Base-by-base conservation (phyloP, 1,140 invertebrate genomes). In the Papilio machaon region DNA sequence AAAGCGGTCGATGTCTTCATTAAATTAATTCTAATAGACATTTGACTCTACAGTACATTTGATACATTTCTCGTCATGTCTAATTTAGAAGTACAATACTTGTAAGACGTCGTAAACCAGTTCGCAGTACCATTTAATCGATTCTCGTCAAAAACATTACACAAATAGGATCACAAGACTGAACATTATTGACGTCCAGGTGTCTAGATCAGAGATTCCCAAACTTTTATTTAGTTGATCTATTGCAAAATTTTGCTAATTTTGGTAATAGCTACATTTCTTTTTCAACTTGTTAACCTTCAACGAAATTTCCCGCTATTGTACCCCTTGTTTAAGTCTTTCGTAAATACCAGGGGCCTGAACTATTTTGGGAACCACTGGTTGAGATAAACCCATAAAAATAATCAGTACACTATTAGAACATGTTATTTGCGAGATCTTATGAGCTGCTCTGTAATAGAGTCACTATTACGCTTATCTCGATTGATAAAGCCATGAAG, bases 101-200 rank as follows among this genome's bases (percentile, higher is more conserved):
- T 35, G 64, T 70, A 70, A 70, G 30, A 35, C 23, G 13, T 70
- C 64, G 64, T 70, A 70, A 70, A 70, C 30, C 5, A 70, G 64
- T 70, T 70, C 64, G 64, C 64, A 15, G 76, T 70, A 79, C 70
- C 30, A 80, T 58, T 79, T 19, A 15, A 19, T 54, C 46, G 74
- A 54, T 76, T 52, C 43, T 54, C 49, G 74, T 54, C 23, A 8
- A 76, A 76, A 30, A 76, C 74, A 54, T 54, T 30, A 30, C 49
- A 76, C 47, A 76, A 52, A 76, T 47, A 76, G 49, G 76, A 81
- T 60, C 70, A 86, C 38, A 82, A 80, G 83, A 86, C 83, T 82
- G 83, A 83, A 83, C 82, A 81, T 60, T 35, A 58, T 9, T 35
- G n/a, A 52, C 70, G 54, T 11, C 11, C 30, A 35, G 35, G 64